Evolutionary conservation across 2,888 invertebrate genomes (phyloP).

Genomic region (Pseudococcus longispinus): DNA sequence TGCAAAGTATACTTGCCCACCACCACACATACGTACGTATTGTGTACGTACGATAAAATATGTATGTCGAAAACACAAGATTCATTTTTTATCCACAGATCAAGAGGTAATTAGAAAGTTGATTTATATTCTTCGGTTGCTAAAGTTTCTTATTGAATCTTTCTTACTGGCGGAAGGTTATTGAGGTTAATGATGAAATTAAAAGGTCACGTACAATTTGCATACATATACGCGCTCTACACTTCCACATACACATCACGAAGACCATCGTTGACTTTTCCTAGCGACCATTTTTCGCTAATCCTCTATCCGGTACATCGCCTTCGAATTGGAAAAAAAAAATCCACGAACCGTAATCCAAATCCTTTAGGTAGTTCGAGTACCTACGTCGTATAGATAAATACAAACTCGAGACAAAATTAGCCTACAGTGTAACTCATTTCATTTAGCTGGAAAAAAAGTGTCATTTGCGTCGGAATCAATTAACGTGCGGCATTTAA

Average conservation of each 20-base stretch:
- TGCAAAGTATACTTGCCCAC: no score
- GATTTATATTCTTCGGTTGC: conserved; percentile 19
- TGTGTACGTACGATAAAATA: not conserved
- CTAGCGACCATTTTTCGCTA: not conserved
- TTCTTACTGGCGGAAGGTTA: conserved; percentile 5
- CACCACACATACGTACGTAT: not conserved
- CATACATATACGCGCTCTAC: not conserved
- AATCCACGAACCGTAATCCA: not conserved
- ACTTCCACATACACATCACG: not conserved
- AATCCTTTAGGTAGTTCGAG: not conserved
- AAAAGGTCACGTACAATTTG: not conserved
- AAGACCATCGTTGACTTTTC: not conserved
- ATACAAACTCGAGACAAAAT: not conserved
- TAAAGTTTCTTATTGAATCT: conserved; percentile 8
- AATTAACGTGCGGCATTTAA: not conserved
- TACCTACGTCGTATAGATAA: not conserved
- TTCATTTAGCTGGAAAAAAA: not conserved
- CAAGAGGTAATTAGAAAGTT: conserved; percentile 35
- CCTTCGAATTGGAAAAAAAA: not conserved
- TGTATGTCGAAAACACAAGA: not conserved
- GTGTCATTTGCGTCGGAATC: not conserved
- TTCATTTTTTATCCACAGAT: not conserved
- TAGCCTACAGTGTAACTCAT: not conserved
- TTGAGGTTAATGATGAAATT: conserved; percentile 16
- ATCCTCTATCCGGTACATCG: not conserved